A percentile compares a stretch with the other conserved stretches of the same genome.
phyloP scores from a whole-genome alignment of 2,797 vertebrate species.

The Calcarius lapponicus region DNA sequence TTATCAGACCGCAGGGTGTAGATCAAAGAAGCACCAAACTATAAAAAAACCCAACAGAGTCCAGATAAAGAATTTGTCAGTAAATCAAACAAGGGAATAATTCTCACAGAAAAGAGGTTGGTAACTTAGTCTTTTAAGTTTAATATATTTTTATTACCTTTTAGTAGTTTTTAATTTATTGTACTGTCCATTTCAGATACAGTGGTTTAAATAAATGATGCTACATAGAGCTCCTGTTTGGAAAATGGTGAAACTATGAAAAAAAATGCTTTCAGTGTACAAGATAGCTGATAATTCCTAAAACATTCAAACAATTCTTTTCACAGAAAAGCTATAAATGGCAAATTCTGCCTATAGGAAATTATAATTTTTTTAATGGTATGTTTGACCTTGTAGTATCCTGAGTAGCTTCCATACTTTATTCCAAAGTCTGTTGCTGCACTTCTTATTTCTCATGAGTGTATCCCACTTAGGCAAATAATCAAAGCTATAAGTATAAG shows the following conservation, averaged over 20 bases:
- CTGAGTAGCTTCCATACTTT: neutral
- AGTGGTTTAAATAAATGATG: constrained; percentile 68
- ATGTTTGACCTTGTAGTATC: neutral
- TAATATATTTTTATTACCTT: neutral
- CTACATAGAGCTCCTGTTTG: constrained; percentile 69
- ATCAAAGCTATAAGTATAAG: neutral
- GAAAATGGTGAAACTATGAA: constrained; percentile 28
- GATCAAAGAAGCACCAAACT: neutral
- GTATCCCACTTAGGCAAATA: neutral
- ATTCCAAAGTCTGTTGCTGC: neutral
- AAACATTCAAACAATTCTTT: constrained; percentile 52
- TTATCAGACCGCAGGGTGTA: neutral
- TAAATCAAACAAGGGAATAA: neutral
- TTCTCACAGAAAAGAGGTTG: neutral
- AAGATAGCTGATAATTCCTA: constrained; percentile 43
- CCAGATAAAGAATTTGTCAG: neutral
- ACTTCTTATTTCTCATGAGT: neutral
- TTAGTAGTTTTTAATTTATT: constrained; percentile 65
- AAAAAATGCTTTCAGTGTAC: constrained; percentile 21
- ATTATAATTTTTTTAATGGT: neutral
- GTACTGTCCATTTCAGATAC: neutral
- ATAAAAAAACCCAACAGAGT: neutral
- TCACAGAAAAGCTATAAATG: constrained; percentile 5
- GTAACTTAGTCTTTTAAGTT: neutral
- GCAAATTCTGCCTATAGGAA: constrained; percentile 27